Base-by-base conservation (phyloP, 2,797 vertebrate species). In the Thamnophis elegans region DNA sequence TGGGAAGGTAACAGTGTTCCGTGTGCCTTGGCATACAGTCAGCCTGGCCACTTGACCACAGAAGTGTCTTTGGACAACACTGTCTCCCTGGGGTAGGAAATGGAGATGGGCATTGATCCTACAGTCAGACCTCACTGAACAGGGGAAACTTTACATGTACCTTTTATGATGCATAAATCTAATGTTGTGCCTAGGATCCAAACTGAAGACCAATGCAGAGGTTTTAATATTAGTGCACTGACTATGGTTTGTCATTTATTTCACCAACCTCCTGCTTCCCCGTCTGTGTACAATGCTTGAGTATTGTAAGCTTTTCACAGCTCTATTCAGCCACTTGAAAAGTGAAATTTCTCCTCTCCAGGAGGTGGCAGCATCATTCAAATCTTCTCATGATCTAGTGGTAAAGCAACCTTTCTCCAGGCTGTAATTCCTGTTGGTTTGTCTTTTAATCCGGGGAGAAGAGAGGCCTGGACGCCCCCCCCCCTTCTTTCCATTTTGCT, bases 361-460 rank as follows among this genome's bases (percentile, higher is more conserved):
- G 89, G 25, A 89, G 92, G 86, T 85, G 92, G 92, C 47, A 91
- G 55, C 86, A 85, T 54, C 88, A 58, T 54, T 55, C 65, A 91
- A 88, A 55, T 16, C 26, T 62, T 93, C 36, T 8, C 42, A 26
- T n/a, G 36, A 26, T 26, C 4, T 53, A 8, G 8, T 0, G 4
- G 6, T 13, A 25, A 22, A 26, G 73, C n/a, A 26, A 12, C 22
- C 11, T 14, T 18, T 62, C 28, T 59, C 28, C 25, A 62, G 18
- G 22, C 22, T 14, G 28, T 54, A 58, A 88, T 90, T 60, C 42
- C 87, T 82, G 32, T 58, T 65, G 20, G 62, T 47, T 56, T 53
- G 32, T 78, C 59, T 28, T 90, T 86, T 86, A 36, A 65, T 65
- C n/a, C n/a, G n/a, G n/a, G n/a, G n/a, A n/a, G n/a, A n/a, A n/a